Evolutionary conservation across 2,797 vertebrate species (phyloP), one percentile per base, ranked within the genome.

Genomic region (Alfaro cultratus): DNA sequence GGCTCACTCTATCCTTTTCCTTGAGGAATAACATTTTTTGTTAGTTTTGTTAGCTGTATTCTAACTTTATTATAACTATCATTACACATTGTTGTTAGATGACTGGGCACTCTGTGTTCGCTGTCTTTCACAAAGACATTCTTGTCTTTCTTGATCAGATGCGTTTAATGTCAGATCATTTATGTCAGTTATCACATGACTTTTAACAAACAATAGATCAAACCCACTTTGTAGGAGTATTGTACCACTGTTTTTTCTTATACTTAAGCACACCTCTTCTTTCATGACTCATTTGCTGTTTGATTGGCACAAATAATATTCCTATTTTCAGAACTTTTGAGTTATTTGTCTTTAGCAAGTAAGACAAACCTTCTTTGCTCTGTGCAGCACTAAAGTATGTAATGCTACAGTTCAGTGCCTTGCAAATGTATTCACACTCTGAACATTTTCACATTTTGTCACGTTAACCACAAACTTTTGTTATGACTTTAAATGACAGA

Each of bases 161-260:
- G n/a, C 13, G 1, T 60, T 60, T 16, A 31, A 31, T 60, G 57
- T 60, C n/a, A 29, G 57, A 60, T 29, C n/a, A 60, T 31, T 60
- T 60, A 29, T 60, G 55, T 57, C 55, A 57, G 55, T 29, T 57
- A 29, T 34, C 2, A 18, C 57, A 6, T 15, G 57, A 15, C 5
- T n/a, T 57, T 57, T n/a, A 57, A 29, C 23, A 13, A 57, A 57
- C 55, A 57, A 57, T 60, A 29, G 26, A 60, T 29, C 13, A 64
- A 64, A 36, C 60, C 60, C 60, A 64, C 60, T 64, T 64, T 64
- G 60, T 64, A 64, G 34, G 31, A 21, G 60, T 39, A 36, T 67
- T 67, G 34, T 23, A 23, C 31, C 34, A 21, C 1, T 64, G 60
- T 64, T 67, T 64, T 62, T 64, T 8, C 31, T 64, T 21, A 36